Base-by-base conservation (phyloP, 2,113 vertebrate genomes). In the Tragelaphus buxtoni region DNA sequence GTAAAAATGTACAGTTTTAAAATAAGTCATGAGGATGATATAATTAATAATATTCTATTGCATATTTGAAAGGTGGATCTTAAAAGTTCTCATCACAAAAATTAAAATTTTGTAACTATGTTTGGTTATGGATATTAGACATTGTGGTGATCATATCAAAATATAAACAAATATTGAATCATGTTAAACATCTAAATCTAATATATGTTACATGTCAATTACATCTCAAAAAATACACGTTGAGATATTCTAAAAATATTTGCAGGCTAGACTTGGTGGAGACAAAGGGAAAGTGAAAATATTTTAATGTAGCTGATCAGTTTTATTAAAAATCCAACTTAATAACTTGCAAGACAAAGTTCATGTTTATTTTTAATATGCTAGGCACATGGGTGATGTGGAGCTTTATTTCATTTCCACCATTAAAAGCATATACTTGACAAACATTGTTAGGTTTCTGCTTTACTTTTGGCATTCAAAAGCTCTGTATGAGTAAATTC, bases 291-390 rank as follows among this genome's bases (percentile, higher is more conserved):
- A 92, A 77, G 35, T 39, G 9, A 63, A 90, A 90, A 42, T 28
- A n/a, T 81, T 94, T 83, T 92, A 85, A 91, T 90, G 83, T n/a
- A 56, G 56, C 63, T 94, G 95, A 93, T 96, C 56, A 17, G 32
- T 93, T 96, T 87, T 89, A 96, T 88, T 96, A 16, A 81, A 95
- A 74, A 95, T 45, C 51, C 51, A 95, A 77, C 60, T 92, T 89
- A 93, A 88, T 81, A 85, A 95, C 77, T 69, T 30, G 85, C 32
- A 94, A 95, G 94, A 86, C 69, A 94, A 97, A 94, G 97, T 96
- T 94, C 88, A 88, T 97, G 69, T 97, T 98, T 97, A 94, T 96
- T 97, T 97, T 97, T 97, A 96, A 96, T 96, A 96, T 94, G 42
- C 17, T 82, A 96, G 61, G 56, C 51, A 88, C 45, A 81, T 20